phyloP scores from a whole-genome alignment of 2,113 vertebrate species.

The Coturnix japonica region DNA sequence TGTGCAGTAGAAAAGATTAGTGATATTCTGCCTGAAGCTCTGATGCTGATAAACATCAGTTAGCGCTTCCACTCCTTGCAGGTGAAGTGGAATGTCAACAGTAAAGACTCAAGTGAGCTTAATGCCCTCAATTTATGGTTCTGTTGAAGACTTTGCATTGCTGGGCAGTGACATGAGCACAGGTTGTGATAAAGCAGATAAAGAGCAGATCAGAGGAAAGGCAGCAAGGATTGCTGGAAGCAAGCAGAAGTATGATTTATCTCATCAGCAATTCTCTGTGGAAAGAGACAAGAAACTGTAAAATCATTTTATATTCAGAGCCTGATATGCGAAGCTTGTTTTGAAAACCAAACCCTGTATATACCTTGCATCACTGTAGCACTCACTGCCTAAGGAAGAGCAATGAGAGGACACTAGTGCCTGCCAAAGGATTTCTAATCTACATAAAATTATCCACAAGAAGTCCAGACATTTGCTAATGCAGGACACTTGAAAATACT shows the following conservation, averaged over 20 bases:
- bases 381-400: neutral
- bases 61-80: neutral
- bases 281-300: neutral
- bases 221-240: neutral
- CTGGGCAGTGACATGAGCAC: neutral
- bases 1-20: neutral
- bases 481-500: neutral
- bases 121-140: neutral
- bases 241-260: neutral
- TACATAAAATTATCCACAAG: neutral
- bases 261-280: constrained; percentile 1
- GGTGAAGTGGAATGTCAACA: neutral
- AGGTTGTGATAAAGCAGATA: neutral
- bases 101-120: neutral
- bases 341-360: constrained; percentile 6
- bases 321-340: neutral
- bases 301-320: neutral
- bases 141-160: neutral
- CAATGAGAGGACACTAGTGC: neutral
- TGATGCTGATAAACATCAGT: neutral
- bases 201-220: neutral
- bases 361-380: neutral
- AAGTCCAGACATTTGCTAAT: neutral
- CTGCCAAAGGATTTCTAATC: constrained; percentile 4
- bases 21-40: neutral